phyloP scores from a whole-genome alignment of 2,888 invertebrate genomes.

The Smittia aterrima region DNA sequence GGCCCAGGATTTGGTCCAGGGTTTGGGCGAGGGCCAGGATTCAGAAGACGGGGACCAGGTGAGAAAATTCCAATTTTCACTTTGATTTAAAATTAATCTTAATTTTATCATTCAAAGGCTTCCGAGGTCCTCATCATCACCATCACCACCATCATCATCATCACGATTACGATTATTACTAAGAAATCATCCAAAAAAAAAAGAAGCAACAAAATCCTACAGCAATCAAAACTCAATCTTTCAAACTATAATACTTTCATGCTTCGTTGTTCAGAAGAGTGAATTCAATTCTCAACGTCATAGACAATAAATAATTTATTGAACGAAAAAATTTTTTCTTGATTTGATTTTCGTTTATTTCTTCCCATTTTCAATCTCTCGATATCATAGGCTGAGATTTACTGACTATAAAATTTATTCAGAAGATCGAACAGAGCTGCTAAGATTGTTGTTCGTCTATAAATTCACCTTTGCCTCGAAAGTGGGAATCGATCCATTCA shows the following conservation, averaged over 20 bases:
- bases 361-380: not conserved
- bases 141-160: conserved; percentile 26
- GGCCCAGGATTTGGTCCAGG: conserved; percentile 26
- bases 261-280: not conserved
- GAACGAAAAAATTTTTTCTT: conserved; percentile 1
- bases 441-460: too few species aligned
- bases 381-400: not conserved
- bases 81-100: not conserved
- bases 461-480: too few species aligned
- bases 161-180: not conserved
- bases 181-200: not conserved
- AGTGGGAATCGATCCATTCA: too few species aligned
- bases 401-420: too few species aligned
- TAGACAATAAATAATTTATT: conserved; percentile 11
- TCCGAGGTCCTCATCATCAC: not conserved
- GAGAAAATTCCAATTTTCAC: not conserved
- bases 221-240: not conserved
- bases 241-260: not conserved
- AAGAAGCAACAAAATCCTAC: too few species aligned
- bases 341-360: not conserved
- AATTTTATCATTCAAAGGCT: not conserved
- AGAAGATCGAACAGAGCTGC: too few species aligned
- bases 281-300: not conserved
- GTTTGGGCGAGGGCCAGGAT: conserved; percentile 15
- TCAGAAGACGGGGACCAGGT: not conserved